Percentiles rank a stretch among this genome's conserved stretches.
Conservation (phyloP, 2,113 vertebrate species). For the Chitala chitala region DNA sequence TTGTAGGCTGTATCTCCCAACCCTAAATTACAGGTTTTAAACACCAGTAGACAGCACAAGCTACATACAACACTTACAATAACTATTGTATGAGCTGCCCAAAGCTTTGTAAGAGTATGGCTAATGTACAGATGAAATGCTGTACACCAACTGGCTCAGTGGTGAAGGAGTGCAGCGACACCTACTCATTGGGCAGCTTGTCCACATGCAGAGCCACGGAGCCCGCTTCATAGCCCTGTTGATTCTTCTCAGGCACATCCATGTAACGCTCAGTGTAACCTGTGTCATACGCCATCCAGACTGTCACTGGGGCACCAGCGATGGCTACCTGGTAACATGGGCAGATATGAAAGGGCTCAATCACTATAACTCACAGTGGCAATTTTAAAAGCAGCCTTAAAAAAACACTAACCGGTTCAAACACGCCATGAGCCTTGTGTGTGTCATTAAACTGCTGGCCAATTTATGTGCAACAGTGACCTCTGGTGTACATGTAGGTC, state of each 20-base stretch:
- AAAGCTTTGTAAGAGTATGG: no score
- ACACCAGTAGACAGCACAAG: no score
- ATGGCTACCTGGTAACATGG: slow-evolving; percentile 76
- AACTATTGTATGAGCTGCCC: no score
- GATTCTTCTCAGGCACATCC: slow-evolving; percentile 93
- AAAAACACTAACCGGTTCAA: neutral
- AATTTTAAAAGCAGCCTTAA: no score
- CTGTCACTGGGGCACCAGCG: slow-evolving; percentile 88
- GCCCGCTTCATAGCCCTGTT: slow-evolving; percentile 90
- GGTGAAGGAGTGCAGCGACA: slow-evolving; percentile 9
- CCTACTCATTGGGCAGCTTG: slow-evolving; percentile 94
- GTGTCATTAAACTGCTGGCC: neutral
- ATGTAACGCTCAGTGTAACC: slow-evolving; percentile 96
- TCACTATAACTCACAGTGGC: neutral
- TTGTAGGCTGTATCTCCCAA: no score
- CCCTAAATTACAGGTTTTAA: no score
- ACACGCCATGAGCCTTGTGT: neutral
- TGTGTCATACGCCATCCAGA: slow-evolving; percentile 98
- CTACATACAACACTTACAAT: no score
- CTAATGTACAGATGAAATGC: no score
- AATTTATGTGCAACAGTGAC: slow-evolving; percentile 42
- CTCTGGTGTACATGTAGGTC: slow-evolving; percentile 32
- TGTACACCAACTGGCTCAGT: no score
- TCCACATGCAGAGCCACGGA: slow-evolving; percentile 93
- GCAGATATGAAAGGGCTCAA: neutral